Evolutionary conservation across 2,888 invertebrate genomes (phyloP), one percentile per base, ranked within the genome.

Genomic region (Acleris cristana): DNA sequence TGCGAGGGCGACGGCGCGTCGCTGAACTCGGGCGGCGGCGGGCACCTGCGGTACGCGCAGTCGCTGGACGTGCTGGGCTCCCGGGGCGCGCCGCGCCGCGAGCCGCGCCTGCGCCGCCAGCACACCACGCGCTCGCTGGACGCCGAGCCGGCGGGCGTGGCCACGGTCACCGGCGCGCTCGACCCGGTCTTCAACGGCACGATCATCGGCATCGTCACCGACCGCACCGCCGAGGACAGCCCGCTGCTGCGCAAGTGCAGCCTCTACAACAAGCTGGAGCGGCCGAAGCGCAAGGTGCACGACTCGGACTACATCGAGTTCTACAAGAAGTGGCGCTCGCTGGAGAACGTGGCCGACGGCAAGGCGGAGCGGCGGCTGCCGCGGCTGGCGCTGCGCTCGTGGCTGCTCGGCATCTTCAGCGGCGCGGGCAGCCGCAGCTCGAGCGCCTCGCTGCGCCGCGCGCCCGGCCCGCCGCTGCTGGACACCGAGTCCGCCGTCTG

Each of bases 311-410:
- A 91, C 78, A 90, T 93, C 58, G 88, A 94, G 80, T 89, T 92
- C 75, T 93, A 94, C 74, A 96, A 96, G 86, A 94, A 96, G 79
- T 97, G 97, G 95, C 95, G 95, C 76, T 97, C 97, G 56, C 90
- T 97, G 61, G 97, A 97, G 87, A 95, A 95, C 72, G 94, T 97
- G 56, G 85, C 86, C 48, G 90, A 87, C 69, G 81, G 74, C 57
- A 88, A 89, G 77, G 73, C 75, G 69, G 80, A 80, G 49, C 75
- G 80, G 71, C 91, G 94, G 82, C 94, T 95, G 80, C 93, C 94
- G 62, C 94, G 95, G 68, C 94, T 95, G 77, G 95, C 96, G 30
- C 93, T 97, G 70, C 94, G 95, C 74, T 94, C 94, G 72, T 97
- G 96, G 96, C 88, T 97, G 78, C 94, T 96, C 54, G 96, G 96